Conservation (phyloP, 30 jellyfish, hydroid and myxozoan species). For the Aurelia coerulea region DNA sequence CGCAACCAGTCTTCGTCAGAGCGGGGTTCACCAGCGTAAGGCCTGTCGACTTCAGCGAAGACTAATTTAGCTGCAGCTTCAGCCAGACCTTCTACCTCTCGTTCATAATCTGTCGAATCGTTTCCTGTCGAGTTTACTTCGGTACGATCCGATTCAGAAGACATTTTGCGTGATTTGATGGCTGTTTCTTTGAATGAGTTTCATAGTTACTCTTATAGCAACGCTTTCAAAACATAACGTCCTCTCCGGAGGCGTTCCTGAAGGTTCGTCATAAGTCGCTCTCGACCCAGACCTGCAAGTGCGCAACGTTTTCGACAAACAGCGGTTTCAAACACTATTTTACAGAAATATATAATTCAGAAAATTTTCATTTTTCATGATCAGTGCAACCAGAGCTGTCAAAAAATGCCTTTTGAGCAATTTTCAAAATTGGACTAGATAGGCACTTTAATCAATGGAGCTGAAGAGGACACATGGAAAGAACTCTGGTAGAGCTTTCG, state of each 20-base stretch:
- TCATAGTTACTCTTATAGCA: background rate
- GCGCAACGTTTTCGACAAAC: background rate
- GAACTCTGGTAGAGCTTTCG: too few species aligned
- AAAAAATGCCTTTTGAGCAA: too few species aligned
- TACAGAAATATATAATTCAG: too few species aligned
- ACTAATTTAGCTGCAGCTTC: background rate
- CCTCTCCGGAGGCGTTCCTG: background rate
- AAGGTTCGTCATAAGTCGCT: background rate
- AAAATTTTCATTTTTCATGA: too few species aligned
- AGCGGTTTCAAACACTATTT: too few species aligned
- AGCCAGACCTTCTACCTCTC: conserved; percentile 5
- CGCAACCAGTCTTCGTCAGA: background rate
- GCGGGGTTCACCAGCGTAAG: conserved; percentile 1
- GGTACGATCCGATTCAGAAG: background rate
- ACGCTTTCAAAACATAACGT: background rate
- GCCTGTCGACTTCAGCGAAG: background rate
- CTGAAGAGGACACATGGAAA: too few species aligned
- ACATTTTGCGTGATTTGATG: background rate
- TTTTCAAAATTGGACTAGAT: too few species aligned
- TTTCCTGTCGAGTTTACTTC: background rate
- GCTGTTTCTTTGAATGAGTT: background rate
- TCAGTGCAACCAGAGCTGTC: too few species aligned
- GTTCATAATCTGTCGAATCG: background rate
- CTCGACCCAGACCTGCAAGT: background rate
- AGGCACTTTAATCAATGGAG: too few species aligned